phyloP scores from a whole-genome alignment of 2,888 invertebrate genomes.

The Drosophila kanekoi region DNA sequence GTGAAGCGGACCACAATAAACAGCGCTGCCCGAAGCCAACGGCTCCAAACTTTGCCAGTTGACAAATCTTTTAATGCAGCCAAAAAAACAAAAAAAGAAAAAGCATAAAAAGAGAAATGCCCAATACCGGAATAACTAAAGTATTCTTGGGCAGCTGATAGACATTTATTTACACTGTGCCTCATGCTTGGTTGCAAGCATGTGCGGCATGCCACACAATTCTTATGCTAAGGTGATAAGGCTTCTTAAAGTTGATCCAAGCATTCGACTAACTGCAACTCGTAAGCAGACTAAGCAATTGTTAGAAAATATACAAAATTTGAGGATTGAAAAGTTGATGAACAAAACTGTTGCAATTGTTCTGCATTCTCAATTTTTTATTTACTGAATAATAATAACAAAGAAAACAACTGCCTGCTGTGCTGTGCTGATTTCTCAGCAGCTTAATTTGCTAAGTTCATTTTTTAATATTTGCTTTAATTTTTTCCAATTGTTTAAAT shows the following conservation, averaged over 20 bases:
- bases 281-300: no score
- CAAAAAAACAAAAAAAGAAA: constrained; percentile 38
- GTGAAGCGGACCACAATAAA: constrained; percentile 34
- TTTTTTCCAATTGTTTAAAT: no score
- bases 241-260: not conserved
- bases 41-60: constrained; percentile 70
- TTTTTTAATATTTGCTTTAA: no score
- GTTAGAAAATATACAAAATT: no score
- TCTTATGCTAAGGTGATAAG: not conserved
- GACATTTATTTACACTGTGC: constrained; percentile 29
- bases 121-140: constrained; percentile 5
- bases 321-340: no score
- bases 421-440: no score
- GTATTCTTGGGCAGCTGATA: not conserved
- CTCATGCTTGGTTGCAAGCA: constrained; percentile 22
- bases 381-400: no score
- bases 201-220: constrained; percentile 20
- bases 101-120: not conserved
- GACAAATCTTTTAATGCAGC: constrained; percentile 76
- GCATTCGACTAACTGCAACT: no score
- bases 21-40: constrained; percentile 31
- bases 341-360: no score
- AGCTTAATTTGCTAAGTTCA: no score
- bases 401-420: no score
- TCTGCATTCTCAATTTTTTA: no score